Evolutionary conservation across 1,140 invertebrate species (phyloP).

Genomic region (Caenorhabditis tropicalis): DNA sequence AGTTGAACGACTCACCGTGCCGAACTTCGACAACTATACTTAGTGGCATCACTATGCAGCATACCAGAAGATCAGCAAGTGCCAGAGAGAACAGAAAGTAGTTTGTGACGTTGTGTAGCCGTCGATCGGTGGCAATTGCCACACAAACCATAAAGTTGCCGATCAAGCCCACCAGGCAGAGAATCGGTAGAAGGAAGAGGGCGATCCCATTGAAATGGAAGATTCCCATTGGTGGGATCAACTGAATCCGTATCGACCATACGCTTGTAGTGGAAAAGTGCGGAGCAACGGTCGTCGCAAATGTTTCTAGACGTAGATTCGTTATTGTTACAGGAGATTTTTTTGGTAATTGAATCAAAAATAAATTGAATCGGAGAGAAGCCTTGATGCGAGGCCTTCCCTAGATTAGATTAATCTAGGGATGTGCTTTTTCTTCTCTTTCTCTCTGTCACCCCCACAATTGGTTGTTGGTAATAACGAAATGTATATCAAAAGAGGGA

Average conservation of each 20-base stretch:
- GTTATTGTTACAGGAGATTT: neutral
- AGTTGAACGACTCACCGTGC: slow-evolving; percentile 55
- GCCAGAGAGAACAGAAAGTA: slow-evolving; percentile 74
- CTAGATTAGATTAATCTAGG: slow-evolving; percentile 38
- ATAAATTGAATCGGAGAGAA: neutral
- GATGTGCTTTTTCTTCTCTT: neutral
- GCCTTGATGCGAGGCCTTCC: neutral
- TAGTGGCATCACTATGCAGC: slow-evolving; percentile 68
- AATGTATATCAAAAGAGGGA: too few relatives aligned
- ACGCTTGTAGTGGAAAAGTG: slow-evolving; percentile 29
- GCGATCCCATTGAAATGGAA: slow-evolving; percentile 57
- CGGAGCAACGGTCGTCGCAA: slow-evolving; percentile 11
- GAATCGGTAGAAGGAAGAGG: slow-evolving; percentile 60
- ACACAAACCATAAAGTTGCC: slow-evolving; percentile 73
- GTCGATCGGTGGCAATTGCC: slow-evolving; percentile 72
- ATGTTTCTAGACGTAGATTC: slow-evolving; percentile 5
- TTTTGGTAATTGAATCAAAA: slow-evolving; percentile 33
- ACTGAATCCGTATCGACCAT: slow-evolving; percentile 33
- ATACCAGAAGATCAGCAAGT: slow-evolving; percentile 73
- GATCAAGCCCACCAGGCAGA: slow-evolving; percentile 63
- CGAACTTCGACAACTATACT: slow-evolving; percentile 67
- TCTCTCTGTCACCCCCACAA: neutral
- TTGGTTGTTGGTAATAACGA: neutral
- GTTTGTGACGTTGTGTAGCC: slow-evolving; percentile 74
- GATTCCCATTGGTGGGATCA: slow-evolving; percentile 31